These are phyloP conservation scores for Drosophila saltans DNA, from an alignment of 1,140 invertebrate species.

Conservation along the genomic window DNA sequence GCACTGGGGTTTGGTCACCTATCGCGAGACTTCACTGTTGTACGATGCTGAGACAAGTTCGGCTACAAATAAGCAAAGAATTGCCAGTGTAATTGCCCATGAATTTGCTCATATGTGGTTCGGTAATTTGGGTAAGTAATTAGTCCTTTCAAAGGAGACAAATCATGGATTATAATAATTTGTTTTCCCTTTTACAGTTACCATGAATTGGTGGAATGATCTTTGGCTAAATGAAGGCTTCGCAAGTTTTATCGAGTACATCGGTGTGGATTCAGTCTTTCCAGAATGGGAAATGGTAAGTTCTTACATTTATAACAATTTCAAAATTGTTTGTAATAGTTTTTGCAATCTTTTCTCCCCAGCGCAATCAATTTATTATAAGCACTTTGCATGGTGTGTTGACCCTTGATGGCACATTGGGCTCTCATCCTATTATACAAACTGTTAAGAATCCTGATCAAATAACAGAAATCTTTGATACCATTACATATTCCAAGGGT, in stretches of 20 bases:
- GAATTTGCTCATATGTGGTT: constrained; percentile 98
- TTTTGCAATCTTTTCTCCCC: constrained; percentile 68
- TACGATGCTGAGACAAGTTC: constrained; percentile 89
- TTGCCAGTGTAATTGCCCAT: constrained; percentile 94
- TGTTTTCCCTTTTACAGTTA: constrained; percentile 85
- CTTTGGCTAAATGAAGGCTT: constrained; percentile 98
- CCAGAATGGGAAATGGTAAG: constrained; percentile 93
- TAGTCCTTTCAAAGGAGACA: no score
- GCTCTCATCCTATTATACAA: constrained; percentile 94
- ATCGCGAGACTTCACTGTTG: constrained; percentile 92
- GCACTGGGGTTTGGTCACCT: constrained; percentile 95
- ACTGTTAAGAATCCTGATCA: constrained; percentile 93
- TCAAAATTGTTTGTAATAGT: neutral
- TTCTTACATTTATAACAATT: constrained; percentile 33
- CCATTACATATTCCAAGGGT: constrained; percentile 97
- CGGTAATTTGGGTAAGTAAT: constrained; percentile 87
- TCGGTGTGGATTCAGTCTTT: constrained; percentile 88
- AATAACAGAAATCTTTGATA: constrained; percentile 96
- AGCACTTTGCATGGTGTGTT: constrained; percentile 90
- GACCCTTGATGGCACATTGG: constrained; percentile 90
- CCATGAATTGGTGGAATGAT: constrained; percentile 97
- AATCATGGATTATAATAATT: no score
- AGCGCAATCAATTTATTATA: constrained; percentile 89
- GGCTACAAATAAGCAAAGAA: constrained; percentile 88
- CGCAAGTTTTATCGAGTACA: constrained; percentile 93